Conservation (phyloP, 2,113 vertebrate genomes). For the Phalacrocorax aristotelis region DNA sequence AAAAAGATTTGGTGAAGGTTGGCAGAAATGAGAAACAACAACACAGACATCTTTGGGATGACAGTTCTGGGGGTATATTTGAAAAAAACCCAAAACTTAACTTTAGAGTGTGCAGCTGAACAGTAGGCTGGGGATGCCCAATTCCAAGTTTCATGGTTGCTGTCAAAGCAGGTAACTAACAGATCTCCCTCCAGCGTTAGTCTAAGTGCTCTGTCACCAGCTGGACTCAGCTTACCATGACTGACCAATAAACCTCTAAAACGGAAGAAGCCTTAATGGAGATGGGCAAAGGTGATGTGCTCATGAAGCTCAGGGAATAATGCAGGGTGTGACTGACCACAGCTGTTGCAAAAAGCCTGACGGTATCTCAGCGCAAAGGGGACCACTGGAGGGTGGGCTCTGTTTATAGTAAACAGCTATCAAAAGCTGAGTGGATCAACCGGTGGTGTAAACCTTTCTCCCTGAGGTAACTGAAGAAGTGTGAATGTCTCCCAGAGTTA, state of each 20-base stretch:
- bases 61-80: not conserved
- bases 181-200: not conserved
- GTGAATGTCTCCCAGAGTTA: not conserved
- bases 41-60: not conserved
- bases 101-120: not conserved
- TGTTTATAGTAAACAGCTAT: not conserved
- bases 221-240: not conserved
- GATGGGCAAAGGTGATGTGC: not conserved
- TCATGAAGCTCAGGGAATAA: not conserved
- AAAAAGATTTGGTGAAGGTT: not conserved
- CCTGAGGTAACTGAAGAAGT: not conserved
- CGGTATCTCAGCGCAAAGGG: not conserved
- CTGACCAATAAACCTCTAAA: not conserved
- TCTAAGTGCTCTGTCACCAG: too few species aligned
- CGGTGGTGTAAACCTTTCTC: not conserved
- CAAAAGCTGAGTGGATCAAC: not conserved
- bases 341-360: not conserved
- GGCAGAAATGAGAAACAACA: not conserved
- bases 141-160: not conserved
- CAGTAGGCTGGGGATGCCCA: not conserved
- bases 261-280: not conserved
- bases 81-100: not conserved
- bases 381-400: not conserved
- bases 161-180: not conserved
- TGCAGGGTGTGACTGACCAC: too few species aligned